Evolutionary conservation across 1,140 invertebrate genomes (phyloP).

Genomic region (Dendrolimus kikuchii): DNA sequence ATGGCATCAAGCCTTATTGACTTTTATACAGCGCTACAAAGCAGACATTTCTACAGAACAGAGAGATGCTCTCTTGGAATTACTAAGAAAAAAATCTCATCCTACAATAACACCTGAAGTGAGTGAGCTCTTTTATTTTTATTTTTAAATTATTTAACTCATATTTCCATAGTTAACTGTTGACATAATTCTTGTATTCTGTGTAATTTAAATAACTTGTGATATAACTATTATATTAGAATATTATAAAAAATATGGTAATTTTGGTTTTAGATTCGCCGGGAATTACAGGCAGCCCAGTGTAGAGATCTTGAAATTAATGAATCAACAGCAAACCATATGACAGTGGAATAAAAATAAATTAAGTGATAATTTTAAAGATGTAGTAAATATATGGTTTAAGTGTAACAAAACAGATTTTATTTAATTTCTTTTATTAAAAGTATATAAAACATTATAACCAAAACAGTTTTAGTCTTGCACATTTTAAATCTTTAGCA

Average conservation of each 20-base stretch:
- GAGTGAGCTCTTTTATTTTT: neutral
- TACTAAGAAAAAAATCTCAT: constrained; percentile 86
- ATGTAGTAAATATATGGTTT: constrained; percentile 3
- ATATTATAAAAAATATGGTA: neutral
- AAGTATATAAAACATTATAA: neutral
- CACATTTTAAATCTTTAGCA: too few species aligned
- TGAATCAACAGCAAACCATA: constrained; percentile 27
- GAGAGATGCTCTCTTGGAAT: constrained; percentile 85
- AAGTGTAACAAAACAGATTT: neutral
- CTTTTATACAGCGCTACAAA: constrained; percentile 97
- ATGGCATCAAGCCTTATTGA: constrained; percentile 97
- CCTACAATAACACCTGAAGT: constrained; percentile 86
- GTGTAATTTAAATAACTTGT: too few species aligned
- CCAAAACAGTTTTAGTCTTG: neutral
- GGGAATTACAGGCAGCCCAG: constrained; percentile 87
- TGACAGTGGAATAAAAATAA: constrained; percentile 36
- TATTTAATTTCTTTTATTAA: neutral
- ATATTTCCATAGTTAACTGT: neutral
- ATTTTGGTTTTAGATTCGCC: constrained; percentile 63
- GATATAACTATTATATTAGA: neutral
- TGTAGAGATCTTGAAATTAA: constrained; percentile 83
- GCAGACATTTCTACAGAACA: constrained; percentile 95
- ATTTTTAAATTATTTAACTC: neutral
- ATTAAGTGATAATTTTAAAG: constrained; percentile 5
- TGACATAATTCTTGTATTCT: neutral